Evolutionary conservation across 2,888 invertebrate species (phyloP).

Genomic region (Thymelicus lineola): DNA sequence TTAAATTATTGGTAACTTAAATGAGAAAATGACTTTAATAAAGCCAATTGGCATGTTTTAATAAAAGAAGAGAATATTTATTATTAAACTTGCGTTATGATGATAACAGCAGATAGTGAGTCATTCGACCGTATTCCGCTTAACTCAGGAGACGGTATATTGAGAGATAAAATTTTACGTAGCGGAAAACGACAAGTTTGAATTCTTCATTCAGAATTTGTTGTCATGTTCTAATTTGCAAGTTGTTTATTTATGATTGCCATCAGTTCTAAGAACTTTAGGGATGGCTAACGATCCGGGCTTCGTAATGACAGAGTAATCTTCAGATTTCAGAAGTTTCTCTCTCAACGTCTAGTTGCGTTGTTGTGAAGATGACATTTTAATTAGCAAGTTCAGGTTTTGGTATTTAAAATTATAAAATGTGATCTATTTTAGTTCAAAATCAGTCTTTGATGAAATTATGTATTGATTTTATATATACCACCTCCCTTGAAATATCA

Average conservation of each 20-base stretch:
- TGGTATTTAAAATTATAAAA: background rate
- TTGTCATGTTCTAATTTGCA: conserved; percentile 4
- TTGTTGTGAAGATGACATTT: conserved; percentile 13
- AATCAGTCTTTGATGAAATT: no score
- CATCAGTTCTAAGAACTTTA: conserved; percentile 15
- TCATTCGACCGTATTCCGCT: no score
- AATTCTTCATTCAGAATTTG: background rate
- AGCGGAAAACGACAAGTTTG: background rate
- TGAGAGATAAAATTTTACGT: background rate
- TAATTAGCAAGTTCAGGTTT: conserved; percentile 1
- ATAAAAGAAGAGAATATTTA: no score
- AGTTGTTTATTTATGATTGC: conserved; percentile 17
- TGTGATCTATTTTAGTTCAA: no score
- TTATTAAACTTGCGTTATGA: no score
- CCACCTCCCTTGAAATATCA: no score
- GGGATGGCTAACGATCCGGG: conserved; percentile 17
- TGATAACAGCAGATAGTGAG: no score
- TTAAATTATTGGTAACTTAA: no score
- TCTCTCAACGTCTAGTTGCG: conserved; percentile 2
- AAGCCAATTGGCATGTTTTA: no score
- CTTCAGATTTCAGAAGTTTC: conserved; percentile 11
- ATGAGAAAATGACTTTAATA: no score
- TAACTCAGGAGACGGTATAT: background rate
- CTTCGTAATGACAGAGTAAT: conserved; percentile 21
- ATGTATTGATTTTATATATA: no score